phyloP scores from a whole-genome alignment of 2,888 invertebrate genomes.

The Cantharis flavilabris region DNA sequence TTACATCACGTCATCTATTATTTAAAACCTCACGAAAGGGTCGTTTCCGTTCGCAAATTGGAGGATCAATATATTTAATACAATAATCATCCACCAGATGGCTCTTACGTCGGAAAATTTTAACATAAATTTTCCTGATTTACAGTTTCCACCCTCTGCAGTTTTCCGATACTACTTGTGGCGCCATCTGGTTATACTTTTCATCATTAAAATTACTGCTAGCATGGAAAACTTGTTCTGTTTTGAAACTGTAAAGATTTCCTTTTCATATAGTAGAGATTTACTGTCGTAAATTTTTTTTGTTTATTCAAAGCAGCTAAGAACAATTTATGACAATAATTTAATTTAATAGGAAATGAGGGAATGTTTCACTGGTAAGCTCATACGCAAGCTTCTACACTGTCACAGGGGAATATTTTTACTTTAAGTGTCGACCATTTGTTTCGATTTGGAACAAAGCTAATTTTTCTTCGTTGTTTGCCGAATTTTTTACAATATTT shows the following conservation, averaged over 20 bases:
- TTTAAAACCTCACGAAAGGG: neutral
- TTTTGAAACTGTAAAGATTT: neutral
- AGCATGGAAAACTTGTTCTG: neutral
- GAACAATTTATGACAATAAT: neutral
- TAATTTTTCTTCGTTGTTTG: neutral
- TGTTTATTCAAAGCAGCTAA: neutral
- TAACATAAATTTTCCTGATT: neutral
- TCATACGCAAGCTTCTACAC: neutral
- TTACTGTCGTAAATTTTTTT: neutral
- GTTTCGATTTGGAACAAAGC: neutral
- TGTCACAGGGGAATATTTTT: neutral
- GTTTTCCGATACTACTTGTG: neutral
- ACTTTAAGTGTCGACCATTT: neutral
- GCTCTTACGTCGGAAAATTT: neutral
- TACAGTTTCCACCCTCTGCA: neutral
- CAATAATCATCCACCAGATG: neutral
- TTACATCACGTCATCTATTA: neutral
- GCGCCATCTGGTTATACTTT: neutral
- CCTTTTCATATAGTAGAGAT: neutral
- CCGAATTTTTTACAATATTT: no score
- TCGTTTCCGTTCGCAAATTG: neutral
- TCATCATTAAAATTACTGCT: neutral
- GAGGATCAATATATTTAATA: neutral
- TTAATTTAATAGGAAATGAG: neutral
- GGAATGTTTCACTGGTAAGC: neutral